phyloP scores from a whole-genome alignment of 2,113 vertebrate species.

The Odocoileus virginianus region DNA sequence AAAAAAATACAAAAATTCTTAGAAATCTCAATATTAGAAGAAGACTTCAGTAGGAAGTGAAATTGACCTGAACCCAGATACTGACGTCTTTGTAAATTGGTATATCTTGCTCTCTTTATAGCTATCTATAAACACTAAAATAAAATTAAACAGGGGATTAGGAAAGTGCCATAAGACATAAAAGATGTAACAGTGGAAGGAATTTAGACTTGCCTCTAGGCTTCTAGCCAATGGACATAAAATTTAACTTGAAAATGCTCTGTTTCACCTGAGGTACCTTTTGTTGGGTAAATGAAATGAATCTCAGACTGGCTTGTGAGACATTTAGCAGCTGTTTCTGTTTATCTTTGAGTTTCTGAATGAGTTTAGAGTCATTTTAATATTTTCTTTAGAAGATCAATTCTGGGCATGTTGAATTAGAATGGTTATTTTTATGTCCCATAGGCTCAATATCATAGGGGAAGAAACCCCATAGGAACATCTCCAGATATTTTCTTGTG shows the following conservation, averaged over 20 bases:
- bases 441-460: slow-evolving; percentile 50
- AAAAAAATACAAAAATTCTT: not conserved
- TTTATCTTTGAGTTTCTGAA: slow-evolving; percentile 77
- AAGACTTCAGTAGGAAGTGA: not conserved
- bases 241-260: slow-evolving; percentile 70
- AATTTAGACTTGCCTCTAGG: slow-evolving; percentile 62
- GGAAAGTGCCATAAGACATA: slow-evolving; percentile 54
- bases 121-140: slow-evolving; percentile 41
- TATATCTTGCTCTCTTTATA: slow-evolving; percentile 18
- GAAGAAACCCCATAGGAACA: slow-evolving; percentile 43
- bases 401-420: slow-evolving; percentile 69
- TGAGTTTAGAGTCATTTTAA: slow-evolving; percentile 71
- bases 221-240: slow-evolving; percentile 70
- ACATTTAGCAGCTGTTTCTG: slow-evolving; percentile 81
- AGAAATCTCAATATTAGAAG: not conserved
- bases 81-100: not conserved
- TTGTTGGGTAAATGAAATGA: slow-evolving; percentile 76
- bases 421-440: slow-evolving; percentile 74
- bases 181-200: slow-evolving; percentile 67
- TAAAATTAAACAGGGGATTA: slow-evolving; percentile 62
- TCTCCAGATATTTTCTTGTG: slow-evolving; percentile 42
- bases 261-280: slow-evolving; percentile 72
- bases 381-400: slow-evolving; percentile 76
- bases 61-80: slow-evolving; percentile 10
- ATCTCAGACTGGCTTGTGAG: slow-evolving; percentile 71